A percentile compares a stretch with the other conserved stretches of the same genome.
Conservation (phyloP, 2,797 vertebrate genomes). For the Xenops minutus region DNA sequence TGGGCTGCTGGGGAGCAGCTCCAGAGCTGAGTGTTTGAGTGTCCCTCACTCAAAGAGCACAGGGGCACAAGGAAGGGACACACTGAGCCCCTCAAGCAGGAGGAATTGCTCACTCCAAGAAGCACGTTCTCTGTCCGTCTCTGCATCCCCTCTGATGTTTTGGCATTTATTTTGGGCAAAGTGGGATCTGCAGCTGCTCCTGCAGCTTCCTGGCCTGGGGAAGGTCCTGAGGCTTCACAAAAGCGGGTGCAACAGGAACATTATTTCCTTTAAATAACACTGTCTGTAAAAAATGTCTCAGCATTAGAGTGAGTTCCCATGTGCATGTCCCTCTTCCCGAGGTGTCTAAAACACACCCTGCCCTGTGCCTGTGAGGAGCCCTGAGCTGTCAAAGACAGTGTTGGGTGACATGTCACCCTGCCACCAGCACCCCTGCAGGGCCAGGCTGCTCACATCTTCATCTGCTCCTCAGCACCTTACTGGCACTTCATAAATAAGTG, state of each 20-base stretch:
- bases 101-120: not conserved
- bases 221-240: not conserved
- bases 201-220: not conserved
- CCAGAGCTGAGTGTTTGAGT: no score
- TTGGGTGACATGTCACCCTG: not conserved
- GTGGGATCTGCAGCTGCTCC: not conserved
- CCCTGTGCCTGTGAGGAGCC: not conserved
- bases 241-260: not conserved
- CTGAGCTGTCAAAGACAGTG: rapidly evolving
- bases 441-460: not conserved
- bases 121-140: not conserved
- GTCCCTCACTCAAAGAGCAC: not conserved
- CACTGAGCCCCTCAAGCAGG: not conserved
- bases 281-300: not conserved
- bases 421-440: not conserved
- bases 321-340: rapidly evolving
- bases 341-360: not conserved
- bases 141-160: not conserved
- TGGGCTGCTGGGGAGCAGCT: not conserved
- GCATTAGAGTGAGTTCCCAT: not conserved
- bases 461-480: not conserved
- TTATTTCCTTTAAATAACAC: not conserved
- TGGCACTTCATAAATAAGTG: not conserved
- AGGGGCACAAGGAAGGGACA: rapidly evolving
- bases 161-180: not conserved